Evolutionary conservation across 2,888 invertebrate species (phyloP).

Genomic region (Stenoptilia bipunctidactyla): DNA sequence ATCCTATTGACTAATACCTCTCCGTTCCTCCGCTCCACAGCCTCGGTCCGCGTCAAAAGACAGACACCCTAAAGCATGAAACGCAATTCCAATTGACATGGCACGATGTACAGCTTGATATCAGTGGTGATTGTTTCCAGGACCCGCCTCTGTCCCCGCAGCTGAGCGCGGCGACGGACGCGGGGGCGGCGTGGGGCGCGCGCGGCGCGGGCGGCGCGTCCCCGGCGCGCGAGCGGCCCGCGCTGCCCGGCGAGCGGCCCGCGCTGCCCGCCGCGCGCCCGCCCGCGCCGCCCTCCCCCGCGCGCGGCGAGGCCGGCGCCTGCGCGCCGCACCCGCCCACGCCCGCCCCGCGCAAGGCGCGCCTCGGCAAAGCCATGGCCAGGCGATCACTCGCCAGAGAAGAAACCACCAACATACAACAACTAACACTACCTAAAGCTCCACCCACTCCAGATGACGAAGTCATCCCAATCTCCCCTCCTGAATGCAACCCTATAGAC

Average conservation of each 20-base stretch:
- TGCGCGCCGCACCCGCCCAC: constrained; percentile 73
- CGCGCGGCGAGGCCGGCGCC: constrained; percentile 76
- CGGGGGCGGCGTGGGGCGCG: constrained; percentile 46
- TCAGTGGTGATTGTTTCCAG: too few species aligned
- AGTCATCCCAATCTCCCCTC: constrained; percentile 60
- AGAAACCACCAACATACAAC: constrained; percentile 46
- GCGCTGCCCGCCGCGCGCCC: constrained; percentile 57
- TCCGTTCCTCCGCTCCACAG: too few species aligned
- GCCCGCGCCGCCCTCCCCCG: constrained; percentile 78
- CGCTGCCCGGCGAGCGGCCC: constrained; percentile 41
- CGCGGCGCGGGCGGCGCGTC: constrained; percentile 58
- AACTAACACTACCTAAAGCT: constrained; percentile 41
- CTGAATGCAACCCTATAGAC: constrained; percentile 54
- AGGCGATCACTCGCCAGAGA: constrained; percentile 71
- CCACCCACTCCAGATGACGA: constrained; percentile 54
- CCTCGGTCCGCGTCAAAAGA: too few species aligned
- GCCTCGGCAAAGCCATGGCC: constrained; percentile 76
- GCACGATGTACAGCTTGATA: too few species aligned
- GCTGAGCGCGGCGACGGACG: constrained; percentile 50
- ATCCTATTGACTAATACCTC: too few species aligned
- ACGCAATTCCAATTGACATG: too few species aligned
- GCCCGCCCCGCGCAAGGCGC: constrained; percentile 51
- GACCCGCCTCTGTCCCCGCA: constrained; percentile 54
- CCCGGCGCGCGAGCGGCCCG: constrained; percentile 52
- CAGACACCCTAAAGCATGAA: too few species aligned